Evolutionary conservation across 2,113 vertebrate genomes (phyloP).

Genomic region (Thunnus thynnus): DNA sequence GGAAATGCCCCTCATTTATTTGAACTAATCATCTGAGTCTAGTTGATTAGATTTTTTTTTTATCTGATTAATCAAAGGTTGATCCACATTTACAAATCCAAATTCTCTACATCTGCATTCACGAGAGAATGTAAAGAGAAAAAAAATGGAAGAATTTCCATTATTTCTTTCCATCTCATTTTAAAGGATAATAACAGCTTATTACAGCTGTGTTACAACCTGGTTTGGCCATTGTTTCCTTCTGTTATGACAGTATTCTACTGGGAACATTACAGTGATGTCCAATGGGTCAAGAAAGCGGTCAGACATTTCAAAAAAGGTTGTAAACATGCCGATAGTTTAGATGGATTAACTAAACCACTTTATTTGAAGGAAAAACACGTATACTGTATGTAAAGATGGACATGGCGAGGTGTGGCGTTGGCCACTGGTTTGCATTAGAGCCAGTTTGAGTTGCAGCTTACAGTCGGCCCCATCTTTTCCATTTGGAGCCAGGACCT

Average conservation of each 20-base stretch:
- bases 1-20: constrained; percentile 6
- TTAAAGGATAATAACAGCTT: not conserved
- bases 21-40: not conserved
- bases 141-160: too few relatives aligned
- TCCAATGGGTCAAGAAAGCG: not conserved
- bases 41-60: not conserved
- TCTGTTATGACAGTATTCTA: not conserved
- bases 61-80: constrained; percentile 1
- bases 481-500: too few relatives aligned
- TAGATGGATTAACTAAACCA: too few relatives aligned
- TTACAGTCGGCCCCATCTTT: too few relatives aligned
- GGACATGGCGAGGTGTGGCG: too few relatives aligned
- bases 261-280: not conserved
- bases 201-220: not conserved
- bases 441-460: too few relatives aligned
- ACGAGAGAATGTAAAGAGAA: not conserved
- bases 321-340: too few relatives aligned
- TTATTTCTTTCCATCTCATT: too few relatives aligned
- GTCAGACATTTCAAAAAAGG: not conserved
- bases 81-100: not conserved
- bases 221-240: not conserved
- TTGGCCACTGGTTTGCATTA: too few relatives aligned
- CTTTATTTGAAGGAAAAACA: not conserved
- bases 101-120: not conserved
- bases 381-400: too few relatives aligned